Evolutionary conservation across 2,888 invertebrate genomes (phyloP), one percentile per base, ranked within the genome.

Genomic region (Sclerodermus sp.): DNA sequence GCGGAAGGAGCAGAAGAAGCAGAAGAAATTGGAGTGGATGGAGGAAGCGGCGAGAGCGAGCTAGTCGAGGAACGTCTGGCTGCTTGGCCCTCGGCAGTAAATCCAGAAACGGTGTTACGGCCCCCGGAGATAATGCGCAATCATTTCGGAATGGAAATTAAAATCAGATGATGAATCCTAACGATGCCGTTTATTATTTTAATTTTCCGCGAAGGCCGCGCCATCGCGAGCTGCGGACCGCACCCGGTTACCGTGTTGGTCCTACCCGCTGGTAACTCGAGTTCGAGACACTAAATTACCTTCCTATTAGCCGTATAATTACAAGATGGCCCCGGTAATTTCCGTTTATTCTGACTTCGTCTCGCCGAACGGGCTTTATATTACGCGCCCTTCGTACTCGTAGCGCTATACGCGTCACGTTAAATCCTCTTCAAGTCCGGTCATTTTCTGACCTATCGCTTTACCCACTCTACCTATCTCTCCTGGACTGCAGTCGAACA

Each of bases 101-200:
- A 74, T 76, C 70, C 70, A 69, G 70, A 70, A 70, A 71, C 66
- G 70, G 67, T 66, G 70, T 70, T 70, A 73, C 68, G 62, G 66
- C 54, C 58, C 56, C 57, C 53, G 60, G 72, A 77, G 75, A 77
- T 78, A 77, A 77, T 77, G 77, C 73, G 76, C 77, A 77, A 77
- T 78, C 77, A 77, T 77, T 77, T 76, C 66, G 74, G 71, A 77
- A 77, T 78, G 76, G 76, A 77, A 78, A 78, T 78, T 77, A 78
- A 77, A 78, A 78, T 78, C 77, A 77, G 76, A 78, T 78, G 77
- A 77, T 77, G 77, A 78, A 78, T 78, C 76, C 77, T 78, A 78
- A 78, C 77, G 77, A 77, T 78, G 77, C 77, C 76, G 77, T 78
- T 78, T 78, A 78, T 78, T 76, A 78, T 78, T 78, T 78, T 78